Evolutionary conservation across 30 jellyfish, hydroid and myxozoan genomes (phyloP).

Genomic region (Nemopilema nomurai): DNA sequence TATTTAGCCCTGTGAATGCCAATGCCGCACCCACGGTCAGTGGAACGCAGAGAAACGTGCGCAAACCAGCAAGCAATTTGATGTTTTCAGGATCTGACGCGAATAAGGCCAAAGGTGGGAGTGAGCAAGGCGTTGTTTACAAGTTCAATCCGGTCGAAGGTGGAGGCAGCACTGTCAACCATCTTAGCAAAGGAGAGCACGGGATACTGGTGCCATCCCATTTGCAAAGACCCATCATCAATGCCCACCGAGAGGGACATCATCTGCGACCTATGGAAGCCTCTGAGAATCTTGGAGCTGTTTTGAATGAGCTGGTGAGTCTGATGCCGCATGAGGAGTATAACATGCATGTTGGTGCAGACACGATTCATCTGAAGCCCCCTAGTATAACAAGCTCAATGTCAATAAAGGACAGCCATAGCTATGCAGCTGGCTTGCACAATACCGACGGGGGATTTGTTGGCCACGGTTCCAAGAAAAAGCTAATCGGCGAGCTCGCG

Average conservation of each 20-base stretch:
- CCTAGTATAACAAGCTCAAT: slow-evolving; percentile 39
- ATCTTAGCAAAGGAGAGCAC: slow-evolving; percentile 7
- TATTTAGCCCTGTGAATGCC: slow-evolving; percentile 27
- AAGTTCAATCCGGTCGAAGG: slow-evolving; percentile 30
- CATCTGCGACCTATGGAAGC: slow-evolving; percentile 60
- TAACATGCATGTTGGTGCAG: slow-evolving; percentile 31
- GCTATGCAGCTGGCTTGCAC: neutral
- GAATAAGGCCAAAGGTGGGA: neutral
- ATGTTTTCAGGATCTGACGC: slow-evolving; percentile 13
- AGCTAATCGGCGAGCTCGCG: slow-evolving; percentile 38
- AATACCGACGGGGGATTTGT: neutral
- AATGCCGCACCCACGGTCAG: slow-evolving; percentile 50
- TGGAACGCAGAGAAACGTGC: slow-evolving; percentile 56
- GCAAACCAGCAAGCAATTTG: slow-evolving; percentile 30
- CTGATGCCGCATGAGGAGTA: slow-evolving; percentile 56
- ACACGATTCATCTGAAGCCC: slow-evolving; percentile 46
- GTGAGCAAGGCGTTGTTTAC: slow-evolving; percentile 6
- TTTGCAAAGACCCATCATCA: neutral
- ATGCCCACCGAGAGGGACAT: slow-evolving; percentile 61
- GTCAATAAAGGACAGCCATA: neutral
- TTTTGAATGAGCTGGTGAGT: slow-evolving; percentile 36
- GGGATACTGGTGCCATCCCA: slow-evolving; percentile 51
- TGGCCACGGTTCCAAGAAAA: slow-evolving; percentile 18
- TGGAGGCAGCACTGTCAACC: neutral
- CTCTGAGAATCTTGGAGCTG: slow-evolving; percentile 47